Conservation (phyloP, 2,113 vertebrate genomes). For the Geococcyx californianus region DNA sequence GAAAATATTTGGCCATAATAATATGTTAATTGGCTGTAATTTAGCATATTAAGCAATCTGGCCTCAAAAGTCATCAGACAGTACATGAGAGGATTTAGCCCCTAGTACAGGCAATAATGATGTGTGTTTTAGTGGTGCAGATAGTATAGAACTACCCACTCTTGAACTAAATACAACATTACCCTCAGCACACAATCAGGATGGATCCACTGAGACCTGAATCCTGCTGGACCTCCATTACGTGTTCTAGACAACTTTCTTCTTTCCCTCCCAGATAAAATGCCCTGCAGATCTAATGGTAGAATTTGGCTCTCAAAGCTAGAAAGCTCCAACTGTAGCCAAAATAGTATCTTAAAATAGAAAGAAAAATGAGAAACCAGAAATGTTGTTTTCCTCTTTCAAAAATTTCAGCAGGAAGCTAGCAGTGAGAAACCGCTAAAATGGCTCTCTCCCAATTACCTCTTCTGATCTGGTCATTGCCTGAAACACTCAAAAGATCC, state of each 20-base stretch:
- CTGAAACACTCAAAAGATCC: not conserved
- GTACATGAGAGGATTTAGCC: not conserved
- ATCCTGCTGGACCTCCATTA: not conserved
- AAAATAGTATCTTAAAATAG: constrained; percentile 66
- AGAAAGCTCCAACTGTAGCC: constrained; percentile 60
- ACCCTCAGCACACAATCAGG: not conserved
- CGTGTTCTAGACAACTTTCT: not conserved
- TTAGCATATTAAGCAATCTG: not conserved
- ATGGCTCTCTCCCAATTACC: not conserved
- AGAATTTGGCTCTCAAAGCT: constrained; percentile 42
- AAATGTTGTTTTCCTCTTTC: constrained; percentile 62
- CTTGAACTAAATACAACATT: not conserved
- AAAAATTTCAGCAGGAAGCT: constrained; percentile 38
- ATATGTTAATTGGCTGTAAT: not conserved
- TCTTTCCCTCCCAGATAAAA: constrained; percentile 11
- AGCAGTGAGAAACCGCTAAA: not conserved
- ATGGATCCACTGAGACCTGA: not conserved
- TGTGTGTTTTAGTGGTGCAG: not conserved
- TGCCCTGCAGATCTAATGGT: constrained; percentile 22
- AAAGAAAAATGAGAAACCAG: constrained; percentile 63
- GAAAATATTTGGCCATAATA: not conserved
- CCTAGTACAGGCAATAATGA: not conserved
- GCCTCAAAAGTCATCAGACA: not conserved
- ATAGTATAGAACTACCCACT: not conserved
- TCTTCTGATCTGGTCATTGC: not conserved